These are phyloP conservation scores for Gibbula magus DNA, from an alignment of 2,888 invertebrate species.

Conservation along the genomic window DNA sequence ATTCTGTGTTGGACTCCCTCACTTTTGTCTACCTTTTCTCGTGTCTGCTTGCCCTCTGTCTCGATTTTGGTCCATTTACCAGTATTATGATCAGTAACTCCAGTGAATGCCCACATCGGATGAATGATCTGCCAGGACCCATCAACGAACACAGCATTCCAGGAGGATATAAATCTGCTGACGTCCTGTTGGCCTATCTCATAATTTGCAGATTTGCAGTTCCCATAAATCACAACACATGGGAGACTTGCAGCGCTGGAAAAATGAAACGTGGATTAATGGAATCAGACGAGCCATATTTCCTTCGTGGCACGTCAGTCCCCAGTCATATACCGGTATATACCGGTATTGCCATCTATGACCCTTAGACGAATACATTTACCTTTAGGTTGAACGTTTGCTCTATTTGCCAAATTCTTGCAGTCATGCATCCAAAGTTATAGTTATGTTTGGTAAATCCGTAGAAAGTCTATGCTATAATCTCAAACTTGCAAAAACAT, in stretches of 20 bases:
- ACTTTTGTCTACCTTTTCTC: conserved; percentile 1
- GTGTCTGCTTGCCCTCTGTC: conserved; percentile 19
- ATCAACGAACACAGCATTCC: conserved; percentile 64
- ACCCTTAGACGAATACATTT: no score
- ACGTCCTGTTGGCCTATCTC: conserved; percentile 58
- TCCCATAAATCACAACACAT: conserved; percentile 61
- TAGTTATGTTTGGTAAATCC: no score
- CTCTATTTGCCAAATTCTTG: no score
- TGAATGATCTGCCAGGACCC: conserved; percentile 66
- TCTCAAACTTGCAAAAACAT: no score
- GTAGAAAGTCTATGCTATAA: no score
- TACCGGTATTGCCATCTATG: no score
- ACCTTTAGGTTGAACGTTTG: no score
- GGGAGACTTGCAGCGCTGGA: conserved; percentile 60
- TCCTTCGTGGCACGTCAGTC: no score
- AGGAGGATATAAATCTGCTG: conserved; percentile 50
- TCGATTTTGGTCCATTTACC: conserved; percentile 43
- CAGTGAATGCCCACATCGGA: conserved; percentile 61
- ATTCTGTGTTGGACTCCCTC: conserved; percentile 23
- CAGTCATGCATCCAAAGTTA: no score
- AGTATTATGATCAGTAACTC: conserved; percentile 28
- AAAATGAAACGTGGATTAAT: no score
- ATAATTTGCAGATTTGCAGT: conserved; percentile 62
- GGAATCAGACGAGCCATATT: no score
- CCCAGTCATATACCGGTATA: no score